These are phyloP conservation scores for Monodelphis domestica DNA, from an alignment of 2,797 vertebrate species.

Conservation along the genomic window DNA sequence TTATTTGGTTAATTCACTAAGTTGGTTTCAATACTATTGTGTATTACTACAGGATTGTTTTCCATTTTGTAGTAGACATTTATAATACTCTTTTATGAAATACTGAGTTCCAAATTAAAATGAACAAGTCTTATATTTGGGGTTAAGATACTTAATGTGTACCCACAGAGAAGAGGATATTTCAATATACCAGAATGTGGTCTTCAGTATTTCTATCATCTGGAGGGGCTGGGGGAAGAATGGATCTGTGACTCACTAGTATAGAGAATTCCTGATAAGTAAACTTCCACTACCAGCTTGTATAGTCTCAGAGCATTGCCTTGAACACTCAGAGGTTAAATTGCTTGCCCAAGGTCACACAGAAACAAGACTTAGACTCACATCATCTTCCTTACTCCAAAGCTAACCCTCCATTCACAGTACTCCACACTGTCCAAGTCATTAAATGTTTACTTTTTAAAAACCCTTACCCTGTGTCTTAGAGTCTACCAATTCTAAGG, in stretches of 20 bases:
- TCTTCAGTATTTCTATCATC: neutral
- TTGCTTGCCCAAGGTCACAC: conserved; percentile 3
- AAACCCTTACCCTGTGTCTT: no score
- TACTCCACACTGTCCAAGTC: neutral
- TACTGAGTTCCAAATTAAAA: neutral
- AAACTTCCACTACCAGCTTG: neutral
- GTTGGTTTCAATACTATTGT: neutral
- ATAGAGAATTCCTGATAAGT: neutral
- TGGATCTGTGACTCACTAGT: neutral
- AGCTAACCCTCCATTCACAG: neutral
- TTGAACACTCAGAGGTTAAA: conserved; percentile 25
- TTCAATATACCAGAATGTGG: neutral
- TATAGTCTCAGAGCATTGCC: neutral
- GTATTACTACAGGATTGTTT: neutral
- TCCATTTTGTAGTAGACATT: no score
- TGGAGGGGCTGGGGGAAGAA: neutral
- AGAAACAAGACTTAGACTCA: neutral
- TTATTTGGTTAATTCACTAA: conserved; percentile 41
- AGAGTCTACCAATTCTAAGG: no score
- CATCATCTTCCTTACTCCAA: neutral
- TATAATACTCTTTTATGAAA: neutral
- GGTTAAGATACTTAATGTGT: neutral
- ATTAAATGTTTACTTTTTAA: no score
- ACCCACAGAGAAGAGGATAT: neutral
- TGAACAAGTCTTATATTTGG: neutral